phyloP scores from a whole-genome alignment of 2,113 vertebrate species.

The Phylloscopus trochiloides region DNA sequence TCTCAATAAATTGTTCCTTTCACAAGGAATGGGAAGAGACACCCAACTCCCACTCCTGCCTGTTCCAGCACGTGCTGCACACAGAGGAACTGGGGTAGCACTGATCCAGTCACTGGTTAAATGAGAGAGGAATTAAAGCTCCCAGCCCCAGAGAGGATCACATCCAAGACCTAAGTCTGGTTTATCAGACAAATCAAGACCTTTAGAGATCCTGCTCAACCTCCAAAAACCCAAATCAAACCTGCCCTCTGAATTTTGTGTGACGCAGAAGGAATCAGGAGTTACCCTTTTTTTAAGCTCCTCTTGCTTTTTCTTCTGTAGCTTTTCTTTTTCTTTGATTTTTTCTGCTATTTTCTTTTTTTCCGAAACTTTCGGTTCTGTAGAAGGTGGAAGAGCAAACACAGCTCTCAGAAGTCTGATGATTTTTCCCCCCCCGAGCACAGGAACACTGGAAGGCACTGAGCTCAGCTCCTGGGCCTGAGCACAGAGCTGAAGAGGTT shows the following conservation, averaged over 20 bases:
- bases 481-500: not conserved
- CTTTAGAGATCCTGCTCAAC: not conserved
- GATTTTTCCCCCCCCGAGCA: not conserved
- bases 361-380: constrained; percentile 88
- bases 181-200: not conserved
- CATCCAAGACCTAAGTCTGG: not conserved
- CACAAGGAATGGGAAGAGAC: not conserved
- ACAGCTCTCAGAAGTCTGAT: not conserved
- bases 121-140: not conserved
- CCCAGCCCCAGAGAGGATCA: not conserved
- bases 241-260: not conserved
- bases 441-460: rapidly evolving
- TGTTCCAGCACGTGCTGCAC: not conserved
- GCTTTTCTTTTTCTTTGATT: constrained; percentile 94
- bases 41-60: not conserved
- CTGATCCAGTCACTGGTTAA: not conserved
- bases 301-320: constrained; percentile 88
- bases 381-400: not conserved
- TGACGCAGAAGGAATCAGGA: not conserved
- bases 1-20: not conserved
- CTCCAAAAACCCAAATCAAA: not conserved
- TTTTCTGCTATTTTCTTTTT: constrained; percentile 97
- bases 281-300: constrained; percentile 81
- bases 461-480: not conserved
- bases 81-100: not conserved